phyloP scores from a whole-genome alignment of 2,113 vertebrate species.

The Glaucomys volans region DNA sequence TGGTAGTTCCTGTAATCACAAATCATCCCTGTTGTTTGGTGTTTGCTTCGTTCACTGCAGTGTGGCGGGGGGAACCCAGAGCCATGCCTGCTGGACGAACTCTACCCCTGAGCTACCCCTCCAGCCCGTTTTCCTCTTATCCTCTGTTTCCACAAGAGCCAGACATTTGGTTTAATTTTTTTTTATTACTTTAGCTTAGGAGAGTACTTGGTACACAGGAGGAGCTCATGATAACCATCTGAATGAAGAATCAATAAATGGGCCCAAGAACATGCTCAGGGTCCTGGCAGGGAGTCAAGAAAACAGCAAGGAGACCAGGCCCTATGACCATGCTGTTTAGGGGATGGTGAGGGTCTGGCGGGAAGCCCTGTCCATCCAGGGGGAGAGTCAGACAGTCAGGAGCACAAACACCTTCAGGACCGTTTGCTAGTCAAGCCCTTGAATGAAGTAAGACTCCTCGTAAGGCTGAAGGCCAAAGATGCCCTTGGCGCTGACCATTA shows the following conservation, averaged over 20 bases:
- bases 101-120: not conserved
- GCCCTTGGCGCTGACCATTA: no score
- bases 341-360: rapidly evolving
- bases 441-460: not conserved
- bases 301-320: rapidly evolving
- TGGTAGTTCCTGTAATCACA: no score
- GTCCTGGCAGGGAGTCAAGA: no score
- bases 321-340: not conserved
- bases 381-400: no score
- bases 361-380: no score
- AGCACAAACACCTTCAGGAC: rapidly evolving
- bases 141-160: not conserved
- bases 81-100: no score
- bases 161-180: not conserved
- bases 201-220: no score
- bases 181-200: not conserved
- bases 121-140: not conserved
- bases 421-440: not conserved
- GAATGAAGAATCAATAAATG: not conserved
- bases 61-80: not conserved
- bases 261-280: no score
- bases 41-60: not conserved
- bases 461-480: not conserved
- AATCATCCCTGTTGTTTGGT: not conserved
- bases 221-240: not conserved